Conservation (phyloP, 2,113 vertebrate genomes). For the Carassius carassius region DNA sequence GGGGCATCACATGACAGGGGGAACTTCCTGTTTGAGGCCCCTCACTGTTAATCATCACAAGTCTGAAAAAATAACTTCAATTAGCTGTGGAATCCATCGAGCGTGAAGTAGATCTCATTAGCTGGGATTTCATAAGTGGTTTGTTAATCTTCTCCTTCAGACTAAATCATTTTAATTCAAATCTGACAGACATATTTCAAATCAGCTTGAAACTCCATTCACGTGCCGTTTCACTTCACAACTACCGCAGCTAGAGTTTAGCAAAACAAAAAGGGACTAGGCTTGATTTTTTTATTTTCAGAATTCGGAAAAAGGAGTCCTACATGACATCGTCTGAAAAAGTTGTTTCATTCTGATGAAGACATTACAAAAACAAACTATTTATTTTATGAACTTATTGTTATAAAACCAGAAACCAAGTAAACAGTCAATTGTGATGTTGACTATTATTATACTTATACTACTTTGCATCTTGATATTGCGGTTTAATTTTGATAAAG, state of each 20-base stretch:
- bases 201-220: not conserved
- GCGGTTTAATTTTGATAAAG: not conserved
- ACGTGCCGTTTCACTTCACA: not conserved
- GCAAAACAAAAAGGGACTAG: not conserved
- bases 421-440: no score
- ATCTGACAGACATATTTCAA: not conserved
- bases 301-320: not conserved
- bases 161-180: conserved; percentile 19
- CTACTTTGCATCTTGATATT: no score
- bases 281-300: not conserved
- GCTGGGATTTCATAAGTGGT: conserved; percentile 7
- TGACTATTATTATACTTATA: no score
- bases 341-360: not conserved
- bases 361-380: not conserved
- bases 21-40: not conserved
- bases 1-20: not conserved
- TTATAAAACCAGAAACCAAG: no score
- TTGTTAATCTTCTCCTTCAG: conserved; percentile 28
- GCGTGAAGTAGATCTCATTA: conserved; percentile 32
- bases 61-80: not conserved
- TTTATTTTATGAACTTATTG: no score
- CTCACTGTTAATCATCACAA: conserved; percentile 3
- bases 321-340: not conserved
- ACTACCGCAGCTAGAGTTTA: not conserved
- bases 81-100: not conserved